Percentiles rank a stretch among this genome's conserved stretches.
Conservation (phyloP, 2,113 vertebrate genomes). For the Guaruba guarouba region DNA sequence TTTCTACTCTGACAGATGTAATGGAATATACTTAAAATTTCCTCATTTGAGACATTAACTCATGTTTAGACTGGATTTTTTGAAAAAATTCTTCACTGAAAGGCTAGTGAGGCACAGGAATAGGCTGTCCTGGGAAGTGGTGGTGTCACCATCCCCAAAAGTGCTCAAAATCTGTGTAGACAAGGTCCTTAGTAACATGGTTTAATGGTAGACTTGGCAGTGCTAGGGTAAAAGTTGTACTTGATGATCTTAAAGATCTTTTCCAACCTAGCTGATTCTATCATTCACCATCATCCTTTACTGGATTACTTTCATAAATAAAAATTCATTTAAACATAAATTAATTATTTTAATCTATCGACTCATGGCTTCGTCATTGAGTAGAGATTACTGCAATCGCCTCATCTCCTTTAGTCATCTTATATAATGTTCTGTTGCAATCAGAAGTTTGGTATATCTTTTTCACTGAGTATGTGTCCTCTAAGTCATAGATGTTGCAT, state of each 20-base stretch:
- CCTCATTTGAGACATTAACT: neutral
- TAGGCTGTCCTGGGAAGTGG: neutral
- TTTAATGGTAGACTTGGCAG: neutral
- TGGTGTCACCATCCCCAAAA: neutral
- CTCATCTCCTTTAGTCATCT: neutral
- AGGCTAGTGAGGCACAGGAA: neutral
- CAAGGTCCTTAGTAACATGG: neutral
- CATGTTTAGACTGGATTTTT: neutral
- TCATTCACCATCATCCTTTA: neutral
- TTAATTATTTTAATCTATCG: neutral
- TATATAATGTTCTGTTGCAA: neutral
- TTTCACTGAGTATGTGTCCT: neutral
- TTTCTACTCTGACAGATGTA: neutral
- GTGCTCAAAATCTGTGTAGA: neutral
- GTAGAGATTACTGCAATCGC: neutral
- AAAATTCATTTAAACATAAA: neutral
- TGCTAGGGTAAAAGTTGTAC: neutral
- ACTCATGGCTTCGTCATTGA: neutral
- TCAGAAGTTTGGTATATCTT: neutral
- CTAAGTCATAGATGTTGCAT: neutral
- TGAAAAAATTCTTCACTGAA: neutral
- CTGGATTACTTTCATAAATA: neutral
- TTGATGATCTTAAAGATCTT: neutral
- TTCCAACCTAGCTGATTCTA: neutral
- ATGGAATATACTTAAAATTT: neutral